These are phyloP conservation scores for Brachycybe producta DNA, from an alignment of 2,888 invertebrate species.

Conservation along the genomic window DNA sequence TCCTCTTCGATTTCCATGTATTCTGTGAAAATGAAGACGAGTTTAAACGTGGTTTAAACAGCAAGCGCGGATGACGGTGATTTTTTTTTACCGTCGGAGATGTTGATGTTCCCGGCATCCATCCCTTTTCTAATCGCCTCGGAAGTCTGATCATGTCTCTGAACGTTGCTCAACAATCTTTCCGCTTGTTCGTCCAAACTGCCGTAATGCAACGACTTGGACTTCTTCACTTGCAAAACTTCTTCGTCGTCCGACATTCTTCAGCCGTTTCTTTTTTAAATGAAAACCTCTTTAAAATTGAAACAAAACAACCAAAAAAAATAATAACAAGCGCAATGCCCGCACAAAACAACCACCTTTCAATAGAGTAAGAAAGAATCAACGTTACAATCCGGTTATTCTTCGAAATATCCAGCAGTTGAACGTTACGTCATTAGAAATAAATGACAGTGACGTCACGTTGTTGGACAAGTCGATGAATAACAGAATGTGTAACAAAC, in stretches of 20 bases:
- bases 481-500: too few relatives aligned
- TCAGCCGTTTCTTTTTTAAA: too few relatives aligned
- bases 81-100: slow-evolving; percentile 37
- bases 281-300: slow-evolving; percentile 13
- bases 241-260: slow-evolving; percentile 58
- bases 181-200: slow-evolving; percentile 70
- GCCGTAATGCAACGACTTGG: slow-evolving; percentile 72
- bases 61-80: background rate
- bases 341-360: background rate
- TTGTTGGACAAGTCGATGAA: too few relatives aligned
- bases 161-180: slow-evolving; percentile 40
- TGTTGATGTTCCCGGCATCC: slow-evolving; percentile 49
- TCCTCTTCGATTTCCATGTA: slow-evolving; percentile 79
- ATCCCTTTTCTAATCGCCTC: slow-evolving; percentile 41
- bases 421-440: too few relatives aligned
- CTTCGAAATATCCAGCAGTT: too few relatives aligned
- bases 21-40: slow-evolving; percentile 38
- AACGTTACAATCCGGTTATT: too few relatives aligned
- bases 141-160: slow-evolving; percentile 39
- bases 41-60: background rate
- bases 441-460: too few relatives aligned
- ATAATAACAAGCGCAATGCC: background rate
- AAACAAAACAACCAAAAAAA: background rate
- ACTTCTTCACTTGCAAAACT: slow-evolving; percentile 55
- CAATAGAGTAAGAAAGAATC: background rate